Evolutionary conservation across 2,888 invertebrate species (phyloP), one percentile per base, ranked within the genome.

Genomic region (Gibbula magus): DNA sequence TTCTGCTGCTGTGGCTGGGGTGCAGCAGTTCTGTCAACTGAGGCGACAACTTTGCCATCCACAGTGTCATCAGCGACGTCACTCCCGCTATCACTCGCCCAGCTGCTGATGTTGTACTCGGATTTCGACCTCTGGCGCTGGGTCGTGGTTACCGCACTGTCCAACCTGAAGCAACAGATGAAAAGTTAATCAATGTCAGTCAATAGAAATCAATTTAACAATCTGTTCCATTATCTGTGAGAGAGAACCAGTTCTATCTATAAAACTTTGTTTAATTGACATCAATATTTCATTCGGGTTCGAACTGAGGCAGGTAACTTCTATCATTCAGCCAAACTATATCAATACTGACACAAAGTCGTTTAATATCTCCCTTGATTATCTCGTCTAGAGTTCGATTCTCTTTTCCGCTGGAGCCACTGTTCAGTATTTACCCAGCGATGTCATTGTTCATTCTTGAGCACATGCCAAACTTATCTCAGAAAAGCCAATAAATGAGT

Each of bases 121-220:
- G 80, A 80, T 51, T 80, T 80, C 5, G 73, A 77, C 51, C 73
- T 32, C 13, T 35, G 20, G n/a, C 53, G 70, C 70, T 45, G 56
- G 20, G 53, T 79, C 13, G 96, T 85, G 13, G 51, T 74, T n/a
- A 51, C 61, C 25, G 25, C 29, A 61, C 29, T 61, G 13, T 25
- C 29, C 45, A 20, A 74, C 20, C 74, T 74, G 74, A 52, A 74
- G 25, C 25, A 74, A 25, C 25, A 51, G 51, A 51, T 74, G 22
- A 52, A 51, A 51, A 74, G 39, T 61, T 20, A 52, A 74, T 74
- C 74, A 74, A 52, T 61, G 29, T 29, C 25, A 25, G 29, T 61
- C 61, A 61, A 61, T 61, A 61, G 29, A 61, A 61, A 25, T 61
- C 61, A 61, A 61, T 61, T 61, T 29, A 32, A 61, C 61, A 61